phyloP scores from a whole-genome alignment of 2,113 vertebrate species.

The Labrus mixtus region DNA sequence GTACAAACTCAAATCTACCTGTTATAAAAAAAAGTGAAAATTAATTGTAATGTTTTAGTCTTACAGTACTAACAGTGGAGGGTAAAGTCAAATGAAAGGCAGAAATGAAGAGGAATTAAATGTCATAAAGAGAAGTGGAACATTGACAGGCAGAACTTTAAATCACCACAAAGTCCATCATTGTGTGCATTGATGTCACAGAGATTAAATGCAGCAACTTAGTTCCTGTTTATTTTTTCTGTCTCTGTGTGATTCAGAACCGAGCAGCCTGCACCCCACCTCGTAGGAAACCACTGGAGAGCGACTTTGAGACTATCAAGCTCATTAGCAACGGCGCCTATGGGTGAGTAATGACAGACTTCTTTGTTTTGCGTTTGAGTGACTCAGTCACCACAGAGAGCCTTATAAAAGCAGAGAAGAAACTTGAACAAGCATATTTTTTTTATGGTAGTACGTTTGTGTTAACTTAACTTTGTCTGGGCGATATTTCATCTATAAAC shows the following conservation, averaged over 20 bases:
- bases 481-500: slow-evolving; percentile 19
- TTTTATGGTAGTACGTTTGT: slow-evolving; percentile 24
- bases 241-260: slow-evolving; percentile 70
- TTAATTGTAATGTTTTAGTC: no score
- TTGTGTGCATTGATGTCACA: not conserved
- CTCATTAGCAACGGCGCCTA: slow-evolving; percentile 97
- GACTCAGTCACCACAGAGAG: slow-evolving; percentile 37
- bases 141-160: no score
- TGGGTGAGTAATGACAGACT: slow-evolving; percentile 84
- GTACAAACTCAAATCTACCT: slow-evolving; percentile 21
- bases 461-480: slow-evolving; percentile 17
- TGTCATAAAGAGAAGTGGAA: no score
- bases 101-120: no score
- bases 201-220: not conserved
- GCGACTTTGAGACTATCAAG: slow-evolving; percentile 95
- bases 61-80: no score
- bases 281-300: slow-evolving; percentile 91
- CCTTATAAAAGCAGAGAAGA: slow-evolving; percentile 39
- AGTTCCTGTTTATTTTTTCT: slow-evolving; percentile 29
- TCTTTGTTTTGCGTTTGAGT: slow-evolving; percentile 37
- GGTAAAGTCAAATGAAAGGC: no score
- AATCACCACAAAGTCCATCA: no score
- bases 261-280: slow-evolving; percentile 77
- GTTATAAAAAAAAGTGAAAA: not conserved
- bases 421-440: slow-evolving; percentile 35